These are phyloP conservation scores for Aurelia sp. DNA, from an alignment of 30 jellyfish, hydroid and myxozoan genomes.

Conservation along the genomic window DNA sequence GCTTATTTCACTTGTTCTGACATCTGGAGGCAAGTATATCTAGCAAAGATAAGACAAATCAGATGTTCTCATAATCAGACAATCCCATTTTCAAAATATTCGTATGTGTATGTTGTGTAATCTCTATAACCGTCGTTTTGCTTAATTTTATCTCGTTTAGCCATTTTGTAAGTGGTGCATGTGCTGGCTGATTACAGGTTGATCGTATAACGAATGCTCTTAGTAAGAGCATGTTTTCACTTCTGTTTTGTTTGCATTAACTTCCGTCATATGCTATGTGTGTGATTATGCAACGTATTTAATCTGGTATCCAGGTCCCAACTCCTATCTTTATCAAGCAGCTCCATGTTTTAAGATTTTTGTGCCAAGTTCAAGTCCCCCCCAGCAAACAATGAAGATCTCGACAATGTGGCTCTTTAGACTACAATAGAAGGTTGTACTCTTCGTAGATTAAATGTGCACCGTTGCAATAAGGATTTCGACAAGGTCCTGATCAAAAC, in stretches of 20 bases:
- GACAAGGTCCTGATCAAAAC: no score
- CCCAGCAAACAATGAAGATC: no score
- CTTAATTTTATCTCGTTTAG: constrained; percentile 9
- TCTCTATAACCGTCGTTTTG: background rate
- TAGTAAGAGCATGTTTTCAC: constrained; percentile 68
- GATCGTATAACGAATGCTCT: constrained; percentile 72
- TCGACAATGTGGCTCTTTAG: no score
- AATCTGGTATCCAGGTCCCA: constrained; percentile 82
- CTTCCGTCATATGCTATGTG: constrained; percentile 73
- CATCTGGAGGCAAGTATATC: no score
- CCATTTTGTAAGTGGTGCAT: constrained; percentile 79
- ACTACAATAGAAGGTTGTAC: no score
- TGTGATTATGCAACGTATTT: constrained; percentile 67
- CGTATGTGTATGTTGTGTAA: background rate
- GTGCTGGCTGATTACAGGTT: constrained; percentile 73
- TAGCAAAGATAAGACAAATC: no score
- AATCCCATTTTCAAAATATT: background rate
- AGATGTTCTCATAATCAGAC: no score
- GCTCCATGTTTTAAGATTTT: background rate
- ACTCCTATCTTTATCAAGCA: background rate
- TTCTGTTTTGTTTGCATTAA: constrained; percentile 17
- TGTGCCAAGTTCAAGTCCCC: no score
- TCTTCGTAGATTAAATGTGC: no score
- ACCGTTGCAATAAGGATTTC: no score
- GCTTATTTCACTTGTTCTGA: no score